Evolutionary conservation across 2,797 vertebrate genomes (phyloP).

Genomic region (Sebastes minor): DNA sequence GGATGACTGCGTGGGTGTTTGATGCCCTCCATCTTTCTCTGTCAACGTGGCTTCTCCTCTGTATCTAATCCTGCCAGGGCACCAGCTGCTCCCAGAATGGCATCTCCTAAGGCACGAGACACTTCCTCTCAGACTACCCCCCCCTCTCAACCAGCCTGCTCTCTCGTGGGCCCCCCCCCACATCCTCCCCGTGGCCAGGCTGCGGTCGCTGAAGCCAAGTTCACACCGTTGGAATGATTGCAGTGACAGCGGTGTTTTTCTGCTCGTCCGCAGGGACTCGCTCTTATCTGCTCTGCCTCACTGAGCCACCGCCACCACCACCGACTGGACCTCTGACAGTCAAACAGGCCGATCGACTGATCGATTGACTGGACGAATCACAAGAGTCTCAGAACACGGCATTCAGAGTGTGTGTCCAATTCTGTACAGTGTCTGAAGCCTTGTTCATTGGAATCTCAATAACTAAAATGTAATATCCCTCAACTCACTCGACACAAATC

Average conservation of each 20-base stretch:
- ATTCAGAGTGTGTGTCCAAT: constrained; percentile 1
- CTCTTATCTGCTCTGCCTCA: constrained; percentile 44
- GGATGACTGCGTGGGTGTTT: constrained; percentile 52
- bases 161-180: constrained; percentile 1
- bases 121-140: constrained; percentile 45
- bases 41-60: constrained; percentile 60
- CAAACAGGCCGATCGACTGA: constrained; percentile 6
- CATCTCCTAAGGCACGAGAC: constrained; percentile 57
- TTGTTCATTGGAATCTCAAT: not conserved
- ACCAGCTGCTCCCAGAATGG: constrained; percentile 67
- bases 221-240: constrained; percentile 65
- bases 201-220: constrained; percentile 42
- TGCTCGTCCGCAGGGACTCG: constrained; percentile 28
- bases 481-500: not conserved
- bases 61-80: constrained; percentile 62
- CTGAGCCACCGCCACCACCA: not conserved
- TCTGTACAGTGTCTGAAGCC: not conserved
- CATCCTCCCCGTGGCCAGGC: constrained; percentile 40
- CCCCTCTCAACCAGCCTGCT: not conserved
- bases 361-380: constrained; percentile 33
- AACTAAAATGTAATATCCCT: not conserved
- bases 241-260: constrained; percentile 64
- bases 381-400: not conserved
- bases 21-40: constrained; percentile 70
- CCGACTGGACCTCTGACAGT: constrained; percentile 5